These are phyloP conservation scores for Gadopsis marmoratus DNA, from an alignment of 2,797 vertebrate species.

Conservation along the genomic window DNA sequence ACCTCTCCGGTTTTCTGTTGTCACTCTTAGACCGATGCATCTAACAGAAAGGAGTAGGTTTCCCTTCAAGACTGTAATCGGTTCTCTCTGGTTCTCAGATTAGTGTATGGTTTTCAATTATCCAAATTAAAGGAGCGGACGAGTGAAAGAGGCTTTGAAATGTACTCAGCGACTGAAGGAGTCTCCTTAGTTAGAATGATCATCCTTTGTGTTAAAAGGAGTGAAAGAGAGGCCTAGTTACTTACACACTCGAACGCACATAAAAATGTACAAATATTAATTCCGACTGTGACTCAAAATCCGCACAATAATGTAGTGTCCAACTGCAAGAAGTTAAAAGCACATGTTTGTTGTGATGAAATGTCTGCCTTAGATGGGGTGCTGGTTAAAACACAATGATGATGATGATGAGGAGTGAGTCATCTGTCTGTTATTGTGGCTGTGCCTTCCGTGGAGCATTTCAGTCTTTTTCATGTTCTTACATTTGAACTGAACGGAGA, in stretches of 20 bases:
- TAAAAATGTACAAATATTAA: not conserved
- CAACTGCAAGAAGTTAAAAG: slow-evolving; percentile 41
- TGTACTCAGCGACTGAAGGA: too few species aligned
- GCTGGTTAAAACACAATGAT: slow-evolving; percentile 49
- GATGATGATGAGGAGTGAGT: slow-evolving; percentile 2
- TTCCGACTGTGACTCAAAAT: slow-evolving; percentile 31
- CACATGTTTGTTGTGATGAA: slow-evolving; percentile 63
- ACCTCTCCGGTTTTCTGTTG: not conserved
- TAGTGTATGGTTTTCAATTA: not conserved
- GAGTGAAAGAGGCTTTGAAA: not conserved
- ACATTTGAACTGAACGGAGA: slow-evolving; percentile 43
- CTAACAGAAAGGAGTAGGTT: slow-evolving; percentile 10
- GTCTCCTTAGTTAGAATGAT: not conserved
- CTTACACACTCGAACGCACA: slow-evolving; percentile 34
- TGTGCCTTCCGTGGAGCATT: slow-evolving; percentile 72
- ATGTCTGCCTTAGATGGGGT: slow-evolving; percentile 35
- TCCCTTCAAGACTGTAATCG: not conserved
- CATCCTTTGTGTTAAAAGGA: not conserved
- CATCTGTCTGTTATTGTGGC: slow-evolving; percentile 40
- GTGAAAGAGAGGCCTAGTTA: not conserved
- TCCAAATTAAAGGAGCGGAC: not conserved
- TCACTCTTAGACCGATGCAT: slow-evolving; percentile 1
- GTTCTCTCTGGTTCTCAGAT: slow-evolving; percentile 1
- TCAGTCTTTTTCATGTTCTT: slow-evolving; percentile 56
- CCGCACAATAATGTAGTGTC: slow-evolving; percentile 46